Conservation (phyloP, 2,113 vertebrate species). For the Gallinago paraguaiae region DNA sequence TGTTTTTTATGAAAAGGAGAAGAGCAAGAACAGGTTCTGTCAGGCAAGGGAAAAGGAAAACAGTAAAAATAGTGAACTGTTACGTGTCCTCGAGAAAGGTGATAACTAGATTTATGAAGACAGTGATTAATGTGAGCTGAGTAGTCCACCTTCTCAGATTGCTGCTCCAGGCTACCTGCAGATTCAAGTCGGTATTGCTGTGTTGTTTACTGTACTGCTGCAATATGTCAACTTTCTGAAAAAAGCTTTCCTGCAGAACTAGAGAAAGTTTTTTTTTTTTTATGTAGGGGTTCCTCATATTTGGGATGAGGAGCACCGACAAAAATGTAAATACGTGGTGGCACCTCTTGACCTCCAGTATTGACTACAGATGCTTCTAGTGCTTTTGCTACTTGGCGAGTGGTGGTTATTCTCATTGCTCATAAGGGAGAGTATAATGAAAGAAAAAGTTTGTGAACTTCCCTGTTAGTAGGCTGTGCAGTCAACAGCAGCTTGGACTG, state of each 20-base stretch:
- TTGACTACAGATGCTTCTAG: neutral
- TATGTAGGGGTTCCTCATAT: neutral
- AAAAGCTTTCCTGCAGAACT: neutral
- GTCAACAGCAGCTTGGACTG: neutral
- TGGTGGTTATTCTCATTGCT: neutral
- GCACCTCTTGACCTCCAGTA: neutral
- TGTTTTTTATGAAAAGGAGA: neutral
- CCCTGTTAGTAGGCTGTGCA: neutral
- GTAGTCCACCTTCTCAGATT: neutral
- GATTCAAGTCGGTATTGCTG: neutral
- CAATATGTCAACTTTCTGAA: neutral
- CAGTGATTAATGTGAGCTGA: neutral
- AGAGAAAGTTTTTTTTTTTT: neutral
- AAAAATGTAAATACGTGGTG: neutral
- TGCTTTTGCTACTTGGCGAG: neutral
- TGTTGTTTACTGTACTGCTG: neutral
- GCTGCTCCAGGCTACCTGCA: neutral
- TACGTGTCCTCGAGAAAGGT: neutral
- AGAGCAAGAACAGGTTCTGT: neutral
- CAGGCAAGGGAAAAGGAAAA: neutral
- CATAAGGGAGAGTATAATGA: neutral
- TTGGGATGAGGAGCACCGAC: neutral
- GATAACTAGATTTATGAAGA: neutral
- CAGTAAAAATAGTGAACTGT: neutral
- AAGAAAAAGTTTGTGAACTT: neutral